phyloP scores from a whole-genome alignment of 1,140 invertebrate species.

The Diplogasteroides magnus region DNA sequence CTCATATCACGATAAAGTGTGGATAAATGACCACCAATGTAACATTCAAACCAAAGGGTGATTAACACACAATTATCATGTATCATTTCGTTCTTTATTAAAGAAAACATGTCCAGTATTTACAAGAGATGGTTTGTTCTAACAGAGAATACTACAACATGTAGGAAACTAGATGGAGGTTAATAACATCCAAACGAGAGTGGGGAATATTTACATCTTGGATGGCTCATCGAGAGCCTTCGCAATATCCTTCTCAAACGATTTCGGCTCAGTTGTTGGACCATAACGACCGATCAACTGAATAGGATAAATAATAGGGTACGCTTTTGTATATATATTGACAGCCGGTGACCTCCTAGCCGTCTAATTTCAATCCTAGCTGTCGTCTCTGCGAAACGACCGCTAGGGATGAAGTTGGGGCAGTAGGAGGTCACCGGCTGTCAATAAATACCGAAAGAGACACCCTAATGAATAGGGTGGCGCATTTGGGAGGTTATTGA shows the following conservation, averaged over 20 bases:
- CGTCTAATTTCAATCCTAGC: neutral
- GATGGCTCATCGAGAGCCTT: constrained; percentile 13
- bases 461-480: too few relatives aligned
- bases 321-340: neutral
- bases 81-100: neutral
- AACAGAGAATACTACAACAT: constrained; percentile 12
- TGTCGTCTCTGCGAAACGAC: neutral
- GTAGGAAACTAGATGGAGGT: neutral
- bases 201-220: constrained; percentile 8
- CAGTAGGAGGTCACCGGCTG: too few relatives aligned
- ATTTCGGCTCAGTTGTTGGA: constrained; percentile 24
- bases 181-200: neutral
- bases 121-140: too few relatives aligned
- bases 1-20: too few relatives aligned
- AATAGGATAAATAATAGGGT: neutral
- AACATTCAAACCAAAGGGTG: too few relatives aligned
- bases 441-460: neutral
- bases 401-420: too few relatives aligned
- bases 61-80: constrained; percentile 8
- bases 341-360: too few relatives aligned
- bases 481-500: neutral
- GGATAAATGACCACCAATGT: too few relatives aligned
- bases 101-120: neutral
- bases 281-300: constrained; percentile 13
- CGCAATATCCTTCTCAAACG: constrained; percentile 25